Conservation (phyloP, 2,113 vertebrate species). For the Corythornis vintsioides region DNA sequence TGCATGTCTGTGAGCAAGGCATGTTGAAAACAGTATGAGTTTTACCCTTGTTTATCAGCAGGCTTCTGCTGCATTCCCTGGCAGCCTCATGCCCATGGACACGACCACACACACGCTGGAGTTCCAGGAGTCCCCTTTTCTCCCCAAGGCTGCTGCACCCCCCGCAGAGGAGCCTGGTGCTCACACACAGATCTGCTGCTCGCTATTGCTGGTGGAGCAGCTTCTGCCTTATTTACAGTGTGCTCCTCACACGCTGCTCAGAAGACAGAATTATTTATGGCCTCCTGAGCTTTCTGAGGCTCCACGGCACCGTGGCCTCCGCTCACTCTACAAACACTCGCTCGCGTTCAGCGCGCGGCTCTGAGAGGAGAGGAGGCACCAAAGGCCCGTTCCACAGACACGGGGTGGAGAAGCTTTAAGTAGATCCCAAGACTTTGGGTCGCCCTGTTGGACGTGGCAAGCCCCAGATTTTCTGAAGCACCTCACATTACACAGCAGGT, state of each 20-base stretch:
- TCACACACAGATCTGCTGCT: not conserved
- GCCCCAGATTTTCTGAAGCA: not conserved
- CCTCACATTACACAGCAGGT: not conserved
- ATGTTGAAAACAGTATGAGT: not conserved
- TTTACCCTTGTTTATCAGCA: not conserved
- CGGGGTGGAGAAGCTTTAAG: accelerated
- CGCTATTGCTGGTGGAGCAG: not conserved
- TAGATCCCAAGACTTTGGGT: not conserved
- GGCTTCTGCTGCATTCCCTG: not conserved
- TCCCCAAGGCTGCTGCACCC: not conserved
- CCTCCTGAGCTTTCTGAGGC: not conserved
- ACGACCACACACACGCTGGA: accelerated
- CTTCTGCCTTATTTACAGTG: not conserved
- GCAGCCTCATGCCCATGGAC: not conserved
- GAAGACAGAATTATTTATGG: not conserved
- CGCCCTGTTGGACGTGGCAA: not conserved
- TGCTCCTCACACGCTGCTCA: not conserved
- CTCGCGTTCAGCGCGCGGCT: accelerated
- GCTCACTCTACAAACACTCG: not conserved
- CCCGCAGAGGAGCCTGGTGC: not conserved
- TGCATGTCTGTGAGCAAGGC: not conserved
- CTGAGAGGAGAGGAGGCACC: not conserved
- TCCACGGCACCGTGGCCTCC: not conserved
- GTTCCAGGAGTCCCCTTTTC: not conserved
- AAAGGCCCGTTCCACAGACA: not conserved